Percentiles rank a stretch among this genome's conserved stretches.
Conservation (phyloP, 1,140 invertebrate species). For the Sinella curviseta region DNA sequence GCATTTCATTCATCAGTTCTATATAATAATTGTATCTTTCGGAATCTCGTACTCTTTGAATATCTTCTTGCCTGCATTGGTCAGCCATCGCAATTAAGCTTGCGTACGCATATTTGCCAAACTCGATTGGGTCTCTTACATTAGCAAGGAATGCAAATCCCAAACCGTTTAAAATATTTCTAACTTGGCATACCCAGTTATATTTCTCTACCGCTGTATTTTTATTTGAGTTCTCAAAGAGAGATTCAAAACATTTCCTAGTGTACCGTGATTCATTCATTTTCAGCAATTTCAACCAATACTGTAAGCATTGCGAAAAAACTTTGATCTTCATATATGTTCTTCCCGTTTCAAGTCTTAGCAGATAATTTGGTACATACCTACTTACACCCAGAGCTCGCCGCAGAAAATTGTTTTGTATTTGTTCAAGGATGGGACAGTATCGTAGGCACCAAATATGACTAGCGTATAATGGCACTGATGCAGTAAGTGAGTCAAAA, state of each 20-base stretch:
- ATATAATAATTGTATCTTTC: neutral
- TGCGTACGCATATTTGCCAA: neutral
- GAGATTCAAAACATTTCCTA: neutral
- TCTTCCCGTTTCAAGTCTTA: neutral
- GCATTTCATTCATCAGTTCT: neutral
- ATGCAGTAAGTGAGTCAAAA: neutral
- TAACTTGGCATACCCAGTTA: neutral
- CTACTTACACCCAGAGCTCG: neutral
- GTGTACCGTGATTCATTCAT: neutral
- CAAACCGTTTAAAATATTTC: neutral
- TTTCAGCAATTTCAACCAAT: neutral
- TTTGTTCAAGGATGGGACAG: conserved; percentile 2
- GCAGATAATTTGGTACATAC: neutral
- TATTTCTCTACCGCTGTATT: no score
- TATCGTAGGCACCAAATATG: neutral
- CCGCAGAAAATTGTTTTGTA: conserved; percentile 7
- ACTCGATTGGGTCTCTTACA: neutral
- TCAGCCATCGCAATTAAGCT: neutral
- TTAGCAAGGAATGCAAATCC: neutral
- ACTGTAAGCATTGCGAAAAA: neutral
- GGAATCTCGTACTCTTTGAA: neutral
- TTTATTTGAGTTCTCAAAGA: neutral
- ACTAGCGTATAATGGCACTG: neutral
- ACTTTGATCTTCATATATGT: neutral
- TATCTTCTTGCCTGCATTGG: neutral